Percentiles rank a stretch among this genome's conserved stretches.
These are phyloP conservation scores for Agrochola circellaris DNA, from an alignment of 2,888 invertebrate species.

Conservation along the genomic window DNA sequence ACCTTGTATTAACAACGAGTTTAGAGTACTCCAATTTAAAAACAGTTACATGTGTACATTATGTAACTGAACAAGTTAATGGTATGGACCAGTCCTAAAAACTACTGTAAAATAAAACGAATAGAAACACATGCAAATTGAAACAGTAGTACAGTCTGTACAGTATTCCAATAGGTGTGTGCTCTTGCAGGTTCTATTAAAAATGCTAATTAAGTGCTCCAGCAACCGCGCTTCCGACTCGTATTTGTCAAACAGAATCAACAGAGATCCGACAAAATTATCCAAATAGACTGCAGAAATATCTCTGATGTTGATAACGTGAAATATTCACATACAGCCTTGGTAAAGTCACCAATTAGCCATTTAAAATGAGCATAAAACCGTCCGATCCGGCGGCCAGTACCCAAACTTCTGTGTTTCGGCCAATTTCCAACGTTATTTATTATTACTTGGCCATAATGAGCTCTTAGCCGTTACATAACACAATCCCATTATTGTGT, in stretches of 20 bases:
- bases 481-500: slow-evolving; percentile 80
- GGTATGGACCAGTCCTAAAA: neutral
- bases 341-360: slow-evolving; percentile 56
- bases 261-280: slow-evolving; percentile 36
- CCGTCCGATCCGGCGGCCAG: slow-evolving; percentile 40
- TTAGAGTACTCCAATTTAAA: neutral
- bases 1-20: neutral
- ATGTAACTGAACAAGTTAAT: neutral
- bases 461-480: slow-evolving; percentile 80
- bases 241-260: slow-evolving; percentile 46
- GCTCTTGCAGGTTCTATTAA: slow-evolving; percentile 47
- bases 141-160: slow-evolving; percentile 20
- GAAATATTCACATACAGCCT: slow-evolving; percentile 49
- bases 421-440: slow-evolving; percentile 72
- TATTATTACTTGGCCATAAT: slow-evolving; percentile 78
- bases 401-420: slow-evolving; percentile 61
- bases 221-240: slow-evolving; percentile 9
- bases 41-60: slow-evolving; percentile 1
- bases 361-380: slow-evolving; percentile 64
- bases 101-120: slow-evolving; percentile 2
- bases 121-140: slow-evolving; percentile 40
- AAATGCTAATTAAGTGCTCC: slow-evolving; percentile 55
- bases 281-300: slow-evolving; percentile 36
- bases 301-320: slow-evolving; percentile 39
- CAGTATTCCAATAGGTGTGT: slow-evolving; percentile 15